Percentiles rank a stretch among this genome's conserved stretches.
phyloP scores from a whole-genome alignment of 2,113 vertebrate genomes.

The Azemiops feae region DNA sequence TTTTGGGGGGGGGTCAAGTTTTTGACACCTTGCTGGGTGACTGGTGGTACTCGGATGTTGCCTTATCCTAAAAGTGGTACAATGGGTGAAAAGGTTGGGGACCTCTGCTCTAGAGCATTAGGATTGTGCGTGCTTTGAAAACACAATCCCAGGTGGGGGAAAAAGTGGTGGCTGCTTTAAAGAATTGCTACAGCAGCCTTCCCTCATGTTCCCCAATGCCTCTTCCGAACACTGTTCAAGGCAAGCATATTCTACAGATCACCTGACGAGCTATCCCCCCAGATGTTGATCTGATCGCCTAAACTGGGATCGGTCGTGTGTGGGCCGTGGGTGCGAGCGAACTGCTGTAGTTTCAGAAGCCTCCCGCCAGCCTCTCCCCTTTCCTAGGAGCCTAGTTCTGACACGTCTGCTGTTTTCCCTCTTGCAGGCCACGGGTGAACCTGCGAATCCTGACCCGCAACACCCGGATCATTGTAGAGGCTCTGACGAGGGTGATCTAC shows the following conservation, averaged over 20 bases:
- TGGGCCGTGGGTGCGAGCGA: rapidly evolving
- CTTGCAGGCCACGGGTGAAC: constrained; percentile 83
- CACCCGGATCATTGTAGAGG: constrained; percentile 89
- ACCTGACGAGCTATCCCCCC: not conserved
- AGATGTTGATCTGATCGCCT: not conserved
- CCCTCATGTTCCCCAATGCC: not conserved
- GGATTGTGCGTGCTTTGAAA: no score
- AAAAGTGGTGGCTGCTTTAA: no score
- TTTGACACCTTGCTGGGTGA: no score
- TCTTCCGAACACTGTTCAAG: not conserved
- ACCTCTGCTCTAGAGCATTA: no score
- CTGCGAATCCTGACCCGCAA: constrained; percentile 87
- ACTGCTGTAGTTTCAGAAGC: not conserved
- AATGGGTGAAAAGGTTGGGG: no score
- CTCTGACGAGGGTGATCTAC: constrained; percentile 93
- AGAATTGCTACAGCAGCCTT: no score
- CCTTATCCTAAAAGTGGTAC: no score
- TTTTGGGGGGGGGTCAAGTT: no score
- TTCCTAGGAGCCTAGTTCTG: not conserved
- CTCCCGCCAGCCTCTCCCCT: no score
- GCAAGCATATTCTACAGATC: not conserved
- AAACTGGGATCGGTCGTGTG: not conserved
- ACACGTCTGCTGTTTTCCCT: not conserved
- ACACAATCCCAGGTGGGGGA: no score
- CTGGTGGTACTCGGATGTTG: no score